Base-by-base conservation (phyloP, 2,113 vertebrate species). In the Campylomormyrus tamandua region DNA sequence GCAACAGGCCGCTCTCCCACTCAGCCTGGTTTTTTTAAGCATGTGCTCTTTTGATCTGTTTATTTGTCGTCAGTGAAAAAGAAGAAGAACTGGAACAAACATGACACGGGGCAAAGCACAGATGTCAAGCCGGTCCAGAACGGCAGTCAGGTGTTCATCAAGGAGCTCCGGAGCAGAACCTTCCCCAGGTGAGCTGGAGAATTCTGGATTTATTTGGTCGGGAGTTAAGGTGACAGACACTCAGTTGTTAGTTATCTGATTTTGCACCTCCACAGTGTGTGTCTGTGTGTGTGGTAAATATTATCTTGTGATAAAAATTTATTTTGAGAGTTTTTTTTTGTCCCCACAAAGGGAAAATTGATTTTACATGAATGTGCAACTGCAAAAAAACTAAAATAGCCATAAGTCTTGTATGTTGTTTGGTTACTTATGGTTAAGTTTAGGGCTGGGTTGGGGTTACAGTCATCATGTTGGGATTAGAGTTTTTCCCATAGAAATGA, bases 91-190 rank as follows among this genome's bases (percentile, higher is more conserved):
- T 98, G 97, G 98, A 97, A 96, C 92, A 99, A 98, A 89, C 97
- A 99, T 0, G 97, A 98, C 89, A 97, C 97, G 0, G 97, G 97
- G 27, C 98, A 98, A 92, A 95, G 95, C 0, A 97, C 97, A 0
- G 98, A 99, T 0, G 96, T 99, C 85, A 98, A 93, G 90, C 98
- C 98, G 0, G 98, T 99, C 49, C 98, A 99, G 94, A 99, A 99
- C 0, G 98, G 98, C 93, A 99, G 98, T 93, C 98, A 99, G 87
- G 96, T 99, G 90, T 99, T 99, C 90, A 99, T 99, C 83, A 99
- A 99, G 92, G 98, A 99, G 90, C 95, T 99, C 2, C 96, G 98
- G 91, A 99, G 97, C 90, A 94, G 98, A 87, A 99, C 98, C 0
- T 99, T 99, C 70, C 98, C 98, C 24, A 99, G 98, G 98, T 99